These are phyloP conservation scores for Danio kyathit DNA, from an alignment of 2,797 vertebrate genomes.

Conservation along the genomic window DNA sequence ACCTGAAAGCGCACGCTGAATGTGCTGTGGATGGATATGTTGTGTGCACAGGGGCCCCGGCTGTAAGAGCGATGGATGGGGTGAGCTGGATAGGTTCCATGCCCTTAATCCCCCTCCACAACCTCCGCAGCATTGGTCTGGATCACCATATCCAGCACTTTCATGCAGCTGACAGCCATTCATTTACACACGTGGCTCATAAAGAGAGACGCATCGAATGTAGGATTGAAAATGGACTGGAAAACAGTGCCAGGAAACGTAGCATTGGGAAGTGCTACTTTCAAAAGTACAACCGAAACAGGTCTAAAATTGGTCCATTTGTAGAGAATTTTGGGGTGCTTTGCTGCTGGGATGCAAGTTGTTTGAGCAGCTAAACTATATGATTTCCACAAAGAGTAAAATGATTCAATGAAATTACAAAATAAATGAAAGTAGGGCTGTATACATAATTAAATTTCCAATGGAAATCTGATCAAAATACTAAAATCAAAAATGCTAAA, in stretches of 20 bases:
- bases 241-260: neutral
- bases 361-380: neutral
- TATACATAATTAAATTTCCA: too few relatives aligned
- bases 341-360: neutral
- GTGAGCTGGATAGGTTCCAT: conserved; percentile 64
- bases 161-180: conserved; percentile 61
- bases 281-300: neutral
- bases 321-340: neutral
- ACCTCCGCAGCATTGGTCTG: conserved; percentile 51
- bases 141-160: conserved; percentile 58
- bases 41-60: conserved; percentile 53
- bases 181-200: conserved; percentile 56
- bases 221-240: conserved; percentile 8
- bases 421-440: too few relatives aligned
- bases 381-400: too few relatives aligned
- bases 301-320: neutral
- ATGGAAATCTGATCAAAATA: too few relatives aligned
- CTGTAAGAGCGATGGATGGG: conserved; percentile 62
- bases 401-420: too few relatives aligned
- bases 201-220: conserved; percentile 9
- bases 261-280: neutral
- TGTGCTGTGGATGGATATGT: conserved; percentile 64
- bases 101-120: conserved; percentile 45
- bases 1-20: conserved; percentile 52
- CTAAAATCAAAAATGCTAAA: too few relatives aligned